Percentiles rank a stretch among this genome's conserved stretches.
These are phyloP conservation scores for Lagocephalus sceleratus DNA, from an alignment of 2,797 vertebrate genomes.

Conservation along the genomic window DNA sequence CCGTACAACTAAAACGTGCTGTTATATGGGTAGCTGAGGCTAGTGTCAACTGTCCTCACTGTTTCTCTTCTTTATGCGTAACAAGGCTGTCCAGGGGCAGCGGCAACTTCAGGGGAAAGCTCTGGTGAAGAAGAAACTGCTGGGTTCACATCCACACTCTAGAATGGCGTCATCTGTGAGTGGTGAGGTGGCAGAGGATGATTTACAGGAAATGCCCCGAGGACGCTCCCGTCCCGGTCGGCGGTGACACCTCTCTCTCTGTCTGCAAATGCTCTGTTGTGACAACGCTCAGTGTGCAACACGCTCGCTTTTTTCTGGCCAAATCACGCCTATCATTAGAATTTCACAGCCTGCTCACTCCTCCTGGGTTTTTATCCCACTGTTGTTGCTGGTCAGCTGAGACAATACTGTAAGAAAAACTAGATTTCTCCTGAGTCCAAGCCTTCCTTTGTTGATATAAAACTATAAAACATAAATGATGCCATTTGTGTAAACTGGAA, in stretches of 20 bases:
- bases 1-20: too few relatives aligned
- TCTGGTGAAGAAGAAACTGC: too few relatives aligned
- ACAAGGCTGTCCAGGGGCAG: too few relatives aligned
- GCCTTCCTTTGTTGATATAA: too few relatives aligned
- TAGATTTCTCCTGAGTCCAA: too few relatives aligned
- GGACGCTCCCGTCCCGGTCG: conserved; percentile 46
- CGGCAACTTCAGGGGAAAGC: too few relatives aligned
- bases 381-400: conserved; percentile 1
- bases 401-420: too few relatives aligned
- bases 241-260: conserved; percentile 52
- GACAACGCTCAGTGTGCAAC: conserved; percentile 40
- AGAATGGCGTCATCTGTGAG: conserved; percentile 32
- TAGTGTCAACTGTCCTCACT: too few relatives aligned
- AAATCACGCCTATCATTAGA: conserved; percentile 43
- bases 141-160: conserved; percentile 34
- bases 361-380: conserved; percentile 26
- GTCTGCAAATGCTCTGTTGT: conserved; percentile 48
- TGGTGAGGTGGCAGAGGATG: conserved; percentile 29
- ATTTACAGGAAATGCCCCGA: conserved; percentile 49
- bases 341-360: conserved; percentile 35
- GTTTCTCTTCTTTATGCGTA: too few relatives aligned
- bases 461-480: too few relatives aligned
- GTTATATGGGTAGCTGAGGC: too few relatives aligned
- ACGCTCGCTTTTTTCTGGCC: conserved; percentile 57
- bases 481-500: too few relatives aligned